phyloP scores from a whole-genome alignment of 2,797 vertebrate species.

The Threskiornis aethiopicus region DNA sequence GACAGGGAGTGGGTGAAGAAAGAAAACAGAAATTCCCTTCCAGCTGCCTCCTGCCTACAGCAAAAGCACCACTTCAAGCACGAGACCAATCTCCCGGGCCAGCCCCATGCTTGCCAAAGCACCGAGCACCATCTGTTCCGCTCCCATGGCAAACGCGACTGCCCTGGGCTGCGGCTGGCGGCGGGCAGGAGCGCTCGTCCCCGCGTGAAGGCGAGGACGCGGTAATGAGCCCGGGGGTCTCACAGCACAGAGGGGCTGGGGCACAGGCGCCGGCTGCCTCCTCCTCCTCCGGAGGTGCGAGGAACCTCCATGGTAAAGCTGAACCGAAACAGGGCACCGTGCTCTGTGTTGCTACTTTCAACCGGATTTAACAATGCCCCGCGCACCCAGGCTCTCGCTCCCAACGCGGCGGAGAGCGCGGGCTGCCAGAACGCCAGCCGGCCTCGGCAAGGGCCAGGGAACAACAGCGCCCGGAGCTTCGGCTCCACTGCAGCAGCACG shows the following conservation, averaged over 20 bases:
- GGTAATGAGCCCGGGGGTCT: accelerated
- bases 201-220: accelerated
- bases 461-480: too few relatives aligned
- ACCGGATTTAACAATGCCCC: accelerated
- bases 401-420: accelerated
- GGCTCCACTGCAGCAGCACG: accelerated
- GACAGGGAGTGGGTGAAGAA: background rate
- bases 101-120: background rate
- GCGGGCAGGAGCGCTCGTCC: accelerated
- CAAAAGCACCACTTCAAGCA: background rate
- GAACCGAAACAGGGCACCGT: accelerated
- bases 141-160: accelerated
- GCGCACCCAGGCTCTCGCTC: accelerated
- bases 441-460: background rate
- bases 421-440: accelerated
- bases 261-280: accelerated
- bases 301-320: accelerated
- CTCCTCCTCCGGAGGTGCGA: accelerated
- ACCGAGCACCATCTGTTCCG: accelerated
- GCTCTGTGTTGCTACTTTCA: background rate
- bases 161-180: accelerated
- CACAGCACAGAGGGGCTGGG: too few relatives aligned
- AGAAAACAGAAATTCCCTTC: background rate
- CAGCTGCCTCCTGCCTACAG: background rate
- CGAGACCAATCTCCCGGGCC: accelerated